Base-by-base conservation (phyloP, 2,797 vertebrate species). In the Microchirus variegatus region DNA sequence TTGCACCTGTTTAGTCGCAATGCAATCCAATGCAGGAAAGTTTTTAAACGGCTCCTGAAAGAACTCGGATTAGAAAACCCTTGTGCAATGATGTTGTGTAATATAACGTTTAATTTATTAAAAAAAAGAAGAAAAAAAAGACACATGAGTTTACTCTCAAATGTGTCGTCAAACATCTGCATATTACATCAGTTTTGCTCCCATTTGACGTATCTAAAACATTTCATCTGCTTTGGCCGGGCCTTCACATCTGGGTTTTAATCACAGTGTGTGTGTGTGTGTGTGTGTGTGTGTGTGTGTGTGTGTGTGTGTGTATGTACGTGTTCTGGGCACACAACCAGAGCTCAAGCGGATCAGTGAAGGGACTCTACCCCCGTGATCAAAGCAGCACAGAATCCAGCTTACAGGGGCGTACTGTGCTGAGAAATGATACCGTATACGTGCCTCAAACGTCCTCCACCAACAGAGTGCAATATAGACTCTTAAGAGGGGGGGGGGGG, bases 281-380 rank as follows among this genome's bases (percentile, higher is more conserved):
- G 55, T 67, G 66, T 57, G 26, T 55, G 53, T 67, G 47, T 69
- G 56, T 73, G 69, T 61, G 59, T 74, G 74, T 54, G 66, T 60
- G 59, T 70, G 66, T 59, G 61, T 70, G 36, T 67, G 59, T 75
- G 71, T 63, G 67, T 67, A 63, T 55, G 52, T 67, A 62, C 65
- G 53, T 70, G 80, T 90, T 62, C 83, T 80, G 69, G 78, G 83
- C 83, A 81, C 78, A 78, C 76, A 86, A 80, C 77, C 84, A 87
- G 66, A 76, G 84, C 86, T 86, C 81, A 77, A 84, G 83, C 65
- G 65, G 86, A 90, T 90, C 80, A 90, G 82, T n/a, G 55, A 80
- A 67, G 83, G 72, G 75, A 83, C 83, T 86, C 74, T 85, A 73
- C 67, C 59, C 67, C 59, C 79, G 2, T 81, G 87, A 89, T 91